phyloP scores from a whole-genome alignment of 2,113 vertebrate genomes.

The Tyrannus savana region DNA sequence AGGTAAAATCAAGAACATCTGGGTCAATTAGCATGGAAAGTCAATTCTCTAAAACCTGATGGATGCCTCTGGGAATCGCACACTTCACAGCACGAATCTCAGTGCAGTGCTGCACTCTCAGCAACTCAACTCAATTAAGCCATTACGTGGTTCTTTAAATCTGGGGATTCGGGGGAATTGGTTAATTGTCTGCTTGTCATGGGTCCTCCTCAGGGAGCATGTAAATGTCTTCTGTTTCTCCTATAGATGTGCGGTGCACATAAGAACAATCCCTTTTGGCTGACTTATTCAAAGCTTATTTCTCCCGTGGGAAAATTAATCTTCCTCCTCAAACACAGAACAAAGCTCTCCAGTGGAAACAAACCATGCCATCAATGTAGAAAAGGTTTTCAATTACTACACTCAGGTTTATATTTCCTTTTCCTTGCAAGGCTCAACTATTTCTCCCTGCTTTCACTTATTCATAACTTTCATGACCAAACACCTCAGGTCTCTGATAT shows the following conservation, averaged over 20 bases:
- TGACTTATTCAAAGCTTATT: conserved; percentile 62
- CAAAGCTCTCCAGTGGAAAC: conserved; percentile 32
- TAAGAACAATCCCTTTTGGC: conserved; percentile 49
- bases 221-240: conserved; percentile 59
- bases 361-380: background rate
- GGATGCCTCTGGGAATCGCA: conserved; percentile 56
- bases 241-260: conserved; percentile 30
- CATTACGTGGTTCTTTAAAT: conserved; percentile 66
- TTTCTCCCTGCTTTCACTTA: background rate
- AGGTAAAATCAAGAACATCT: conserved; percentile 62
- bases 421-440: background rate
- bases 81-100: conserved; percentile 62
- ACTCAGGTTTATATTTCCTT: background rate
- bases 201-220: conserved; percentile 66
- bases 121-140: conserved; percentile 67
- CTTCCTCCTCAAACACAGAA: conserved; percentile 34
- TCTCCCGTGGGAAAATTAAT: conserved; percentile 70
- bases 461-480: background rate
- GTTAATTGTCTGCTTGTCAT: conserved; percentile 67
- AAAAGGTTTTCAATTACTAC: background rate
- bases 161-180: conserved; percentile 28
- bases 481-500: background rate
- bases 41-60: conserved; percentile 64
- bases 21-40: conserved; percentile 69
- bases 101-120: conserved; percentile 19